These are phyloP conservation scores for Stegastes partitus DNA, from an alignment of 2,113 vertebrate species.

Conservation along the genomic window DNA sequence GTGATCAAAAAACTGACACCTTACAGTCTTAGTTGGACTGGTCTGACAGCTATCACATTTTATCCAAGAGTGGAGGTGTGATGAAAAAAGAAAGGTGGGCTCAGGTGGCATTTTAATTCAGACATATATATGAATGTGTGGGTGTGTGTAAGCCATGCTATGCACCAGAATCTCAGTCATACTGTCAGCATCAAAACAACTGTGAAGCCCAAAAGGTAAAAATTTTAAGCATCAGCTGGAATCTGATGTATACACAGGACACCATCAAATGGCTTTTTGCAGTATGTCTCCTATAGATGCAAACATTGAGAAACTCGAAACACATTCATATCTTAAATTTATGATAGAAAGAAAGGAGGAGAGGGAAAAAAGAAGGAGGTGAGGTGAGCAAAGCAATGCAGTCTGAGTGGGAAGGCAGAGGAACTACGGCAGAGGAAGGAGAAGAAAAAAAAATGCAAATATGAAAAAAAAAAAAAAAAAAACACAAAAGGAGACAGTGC, in stretches of 20 bases:
- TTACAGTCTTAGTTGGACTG: not conserved
- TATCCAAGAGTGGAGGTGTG: not conserved
- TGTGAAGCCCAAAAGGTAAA: conserved; percentile 5
- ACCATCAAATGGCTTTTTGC: not conserved
- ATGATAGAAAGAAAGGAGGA: not conserved
- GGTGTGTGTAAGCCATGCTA: not conserved
- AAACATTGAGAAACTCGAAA: conserved; percentile 8
- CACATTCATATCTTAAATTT: conserved; percentile 3
- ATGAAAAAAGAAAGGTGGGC: not conserved
- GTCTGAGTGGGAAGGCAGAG: conserved; percentile 6
- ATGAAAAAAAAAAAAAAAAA: not conserved
- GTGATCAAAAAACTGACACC: too few relatives aligned
- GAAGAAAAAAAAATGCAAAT: not conserved
- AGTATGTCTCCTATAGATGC: not conserved
- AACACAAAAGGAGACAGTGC: not conserved
- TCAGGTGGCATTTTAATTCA: not conserved
- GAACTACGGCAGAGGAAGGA: not conserved
- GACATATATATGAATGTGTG: conserved; percentile 18
- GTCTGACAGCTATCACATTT: not conserved
- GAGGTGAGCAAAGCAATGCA: not conserved
- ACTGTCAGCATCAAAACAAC: conserved; percentile 16
- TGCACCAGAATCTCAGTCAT: conserved; percentile 2
- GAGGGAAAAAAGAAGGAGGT: not conserved
- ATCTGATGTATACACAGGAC: conserved; percentile 19
- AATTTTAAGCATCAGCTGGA: conserved; percentile 13